Percentiles rank a stretch among this genome's conserved stretches.
These are phyloP conservation scores for Diabrotica undecimpunctata DNA, from an alignment of 1,140 invertebrate species.

Conservation along the genomic window DNA sequence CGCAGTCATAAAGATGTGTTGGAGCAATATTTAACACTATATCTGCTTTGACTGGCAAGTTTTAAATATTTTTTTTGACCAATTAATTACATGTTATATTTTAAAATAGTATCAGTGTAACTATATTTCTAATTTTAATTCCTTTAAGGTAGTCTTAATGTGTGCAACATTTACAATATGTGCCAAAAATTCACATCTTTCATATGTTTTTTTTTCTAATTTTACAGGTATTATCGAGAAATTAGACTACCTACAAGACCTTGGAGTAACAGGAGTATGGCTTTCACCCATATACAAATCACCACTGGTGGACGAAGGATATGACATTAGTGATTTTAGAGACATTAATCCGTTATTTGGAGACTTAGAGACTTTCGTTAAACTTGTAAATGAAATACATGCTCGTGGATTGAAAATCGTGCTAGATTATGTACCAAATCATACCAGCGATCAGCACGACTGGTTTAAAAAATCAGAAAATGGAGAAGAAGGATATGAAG, in stretches of 20 bases:
- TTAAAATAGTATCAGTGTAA: no score
- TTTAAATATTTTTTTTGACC: no score
- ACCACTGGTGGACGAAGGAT: conserved; percentile 64
- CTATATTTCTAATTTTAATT: no score
- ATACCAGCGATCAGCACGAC: conserved; percentile 71
- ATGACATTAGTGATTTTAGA: conserved; percentile 74
- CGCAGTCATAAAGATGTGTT: no score
- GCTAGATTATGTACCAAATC: conserved; percentile 83
- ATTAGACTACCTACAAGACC: conserved; percentile 60
- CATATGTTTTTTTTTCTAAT: no score
- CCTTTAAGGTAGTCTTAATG: no score
- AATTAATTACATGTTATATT: no score
- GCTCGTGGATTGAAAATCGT: conserved; percentile 68
- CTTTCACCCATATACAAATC: conserved; percentile 59
- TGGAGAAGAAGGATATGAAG: conserved; percentile 57
- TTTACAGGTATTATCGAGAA: conserved; percentile 56
- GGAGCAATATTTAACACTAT: no score
- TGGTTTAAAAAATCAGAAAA: conserved; percentile 74
- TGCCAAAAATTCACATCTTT: no score
- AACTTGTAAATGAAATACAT: conserved; percentile 58
- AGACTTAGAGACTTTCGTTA: conserved; percentile 67
- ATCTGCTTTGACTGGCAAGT: no score
- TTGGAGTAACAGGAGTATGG: conserved; percentile 64
- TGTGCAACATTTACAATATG: no score
- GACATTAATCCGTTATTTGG: conserved; percentile 70